Evolutionary conservation across 2,888 invertebrate genomes (phyloP), one percentile per base, ranked within the genome.

Genomic region (Smittia sp.): DNA sequence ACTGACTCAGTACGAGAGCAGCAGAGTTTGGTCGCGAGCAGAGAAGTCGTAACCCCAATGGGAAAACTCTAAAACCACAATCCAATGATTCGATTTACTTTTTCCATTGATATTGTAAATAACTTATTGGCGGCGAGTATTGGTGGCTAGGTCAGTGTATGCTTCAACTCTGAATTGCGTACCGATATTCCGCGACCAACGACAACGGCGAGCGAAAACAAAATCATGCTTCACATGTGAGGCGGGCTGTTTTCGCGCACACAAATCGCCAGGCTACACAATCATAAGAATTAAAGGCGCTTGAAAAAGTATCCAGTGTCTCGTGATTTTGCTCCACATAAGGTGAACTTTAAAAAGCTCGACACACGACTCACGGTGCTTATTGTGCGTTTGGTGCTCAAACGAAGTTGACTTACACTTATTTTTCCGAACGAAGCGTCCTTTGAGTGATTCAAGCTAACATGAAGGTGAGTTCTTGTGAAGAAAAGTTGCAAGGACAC

Each of bases 311-410:
- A 69, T 69, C 69, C 46, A n/a, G 46, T 46, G 69, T 69, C 69
- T 69, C 69, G 69, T 69, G 69, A 69, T 69, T 69, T 69, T 69
- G 69, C 69, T 69, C 69, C 18, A 69, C 69, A 69, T 69, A 27
- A 69, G 52, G 54, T 69, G 41, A 69, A 69, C 69, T 69, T 69
- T 69, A 69, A 69, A 66, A 69, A 69, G 69, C 69, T 54, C 18
- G 32, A 25, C 24, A 41, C 54, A 69, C 41, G 41, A 41, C n/a
- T 20, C 25, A 69, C 46, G 25, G 22, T 27, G 54, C 52, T 69
- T 69, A 69, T 69, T 69, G 69, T 69, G 69, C 69, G 54, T 69
- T 32, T 27, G 32, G 52, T 54, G 52, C 32, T 69, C 20, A 41
- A 27, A 54, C 69, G 41, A 24, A 13, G 69, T 69, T 69, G 69